Evolutionary conservation across 1,140 invertebrate genomes (phyloP), one percentile per base, ranked within the genome.

Genomic region (Leptinotarsa defecta): DNA sequence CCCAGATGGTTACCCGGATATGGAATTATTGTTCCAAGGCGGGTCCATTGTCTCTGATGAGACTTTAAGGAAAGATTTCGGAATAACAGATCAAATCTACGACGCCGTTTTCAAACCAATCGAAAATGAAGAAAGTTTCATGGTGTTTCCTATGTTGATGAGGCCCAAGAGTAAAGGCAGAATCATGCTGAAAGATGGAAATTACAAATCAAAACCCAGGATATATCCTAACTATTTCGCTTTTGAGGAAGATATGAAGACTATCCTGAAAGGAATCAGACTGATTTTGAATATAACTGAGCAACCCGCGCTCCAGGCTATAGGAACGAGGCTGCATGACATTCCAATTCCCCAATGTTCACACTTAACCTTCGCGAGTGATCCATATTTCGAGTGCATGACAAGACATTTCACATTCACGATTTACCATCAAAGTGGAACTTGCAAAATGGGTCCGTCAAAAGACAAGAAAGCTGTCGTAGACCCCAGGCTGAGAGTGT

Each of bases 151-250:
- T 0, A 83, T 94, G 75, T 76, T 94, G 20, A 81, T 94, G 70
- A 86, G 92, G 71, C 94, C 95, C 0, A 89, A 89, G 73, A 94
- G 93, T 68, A 87, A 88, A 65, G 95, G 95, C 8, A 88, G 87
- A 63, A 85, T 96, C 2, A 87, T 89, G 74, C 81, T 96, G 24
- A 76, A 81, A 78, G 89, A 88, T 75, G 90, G 84, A 63, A 91
- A 95, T 86, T 94, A 94, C 4, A 89, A 89, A 65, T 87, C 90
- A 13, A 91, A 94, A 81, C 96, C 96, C 0, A 85, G 91, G n/a
- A 92, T 98, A 19, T 90, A 94, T 80, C 91, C 95, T 1, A 95
- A 95, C 78, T 96, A 95, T 80, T 91, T 94, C 68, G 85, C 88
- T 3, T 84, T 93, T 67, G 74, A 77, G 17, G 76, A 85, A 24